Conservation (phyloP, 2,888 invertebrate species). For the Ornithoptera priamus region DNA sequence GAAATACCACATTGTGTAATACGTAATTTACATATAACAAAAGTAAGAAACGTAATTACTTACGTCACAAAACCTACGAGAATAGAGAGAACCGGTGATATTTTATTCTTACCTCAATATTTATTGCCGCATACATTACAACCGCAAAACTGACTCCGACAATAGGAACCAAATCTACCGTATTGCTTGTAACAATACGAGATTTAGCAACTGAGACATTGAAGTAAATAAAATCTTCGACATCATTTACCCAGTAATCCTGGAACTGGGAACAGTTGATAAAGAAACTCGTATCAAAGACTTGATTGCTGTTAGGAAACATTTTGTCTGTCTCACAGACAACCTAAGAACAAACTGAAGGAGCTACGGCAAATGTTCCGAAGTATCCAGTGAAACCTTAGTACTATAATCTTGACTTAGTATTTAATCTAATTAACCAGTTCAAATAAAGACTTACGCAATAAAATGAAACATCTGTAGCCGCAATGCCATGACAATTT, state of each 20-base stretch:
- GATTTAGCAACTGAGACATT: slow-evolving; percentile 27
- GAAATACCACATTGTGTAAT: background rate
- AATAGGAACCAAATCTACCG: slow-evolving; percentile 40
- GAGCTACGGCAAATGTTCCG: background rate
- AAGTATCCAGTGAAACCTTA: slow-evolving; percentile 26
- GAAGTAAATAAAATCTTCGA: slow-evolving; percentile 13
- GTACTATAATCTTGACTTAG: slow-evolving; percentile 20
- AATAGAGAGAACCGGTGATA: background rate
- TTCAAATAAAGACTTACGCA: slow-evolving; percentile 13
- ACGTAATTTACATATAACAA: no score
- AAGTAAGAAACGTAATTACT: slow-evolving; percentile 11
- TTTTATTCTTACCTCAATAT: slow-evolving; percentile 36
- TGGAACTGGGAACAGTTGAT: slow-evolving; percentile 36
- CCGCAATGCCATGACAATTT: no score
- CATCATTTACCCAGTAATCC: slow-evolving; percentile 8
- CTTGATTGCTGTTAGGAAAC: slow-evolving; percentile 18
- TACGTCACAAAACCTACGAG: slow-evolving; percentile 2
- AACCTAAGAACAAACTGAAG: slow-evolving; percentile 27
- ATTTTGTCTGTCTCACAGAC: slow-evolving; percentile 25
- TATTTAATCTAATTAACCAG: slow-evolving; percentile 24
- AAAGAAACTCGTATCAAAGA: slow-evolving; percentile 34
- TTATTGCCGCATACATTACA: slow-evolving; percentile 36
- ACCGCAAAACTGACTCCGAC: slow-evolving; percentile 44
- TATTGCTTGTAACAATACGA: slow-evolving; percentile 29
- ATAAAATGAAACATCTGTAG: slow-evolving; percentile 9